Conservation (phyloP, 2,797 vertebrate species). For the Pterois miles region DNA sequence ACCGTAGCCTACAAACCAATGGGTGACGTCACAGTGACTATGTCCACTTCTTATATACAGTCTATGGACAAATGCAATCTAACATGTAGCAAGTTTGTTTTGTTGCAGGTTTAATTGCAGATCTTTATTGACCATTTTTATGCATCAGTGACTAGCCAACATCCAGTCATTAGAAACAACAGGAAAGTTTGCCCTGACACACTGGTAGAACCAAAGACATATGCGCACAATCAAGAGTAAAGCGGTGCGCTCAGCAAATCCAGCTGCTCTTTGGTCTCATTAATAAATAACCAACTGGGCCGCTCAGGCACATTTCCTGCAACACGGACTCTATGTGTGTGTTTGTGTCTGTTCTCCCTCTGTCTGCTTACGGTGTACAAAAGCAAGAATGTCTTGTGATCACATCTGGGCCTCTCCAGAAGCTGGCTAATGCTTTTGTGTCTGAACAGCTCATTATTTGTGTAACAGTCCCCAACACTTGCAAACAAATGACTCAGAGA, state of each 20-base stretch:
- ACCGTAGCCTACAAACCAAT: no score
- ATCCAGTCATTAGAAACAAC: neutral
- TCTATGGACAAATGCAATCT: no score
- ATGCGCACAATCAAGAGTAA: neutral
- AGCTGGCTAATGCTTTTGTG: constrained; percentile 6
- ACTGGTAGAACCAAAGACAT: neutral
- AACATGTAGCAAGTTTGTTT: no score
- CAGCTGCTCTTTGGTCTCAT: neutral
- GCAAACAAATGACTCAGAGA: constrained; percentile 33
- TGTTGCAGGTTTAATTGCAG: no score
- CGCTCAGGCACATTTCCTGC: neutral
- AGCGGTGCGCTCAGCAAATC: neutral
- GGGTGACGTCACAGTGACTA: no score
- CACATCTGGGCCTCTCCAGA: constrained; percentile 11
- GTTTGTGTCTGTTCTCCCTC: neutral
- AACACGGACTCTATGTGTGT: constrained; percentile 9
- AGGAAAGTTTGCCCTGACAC: neutral
- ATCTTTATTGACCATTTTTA: neutral
- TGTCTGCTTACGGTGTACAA: neutral
- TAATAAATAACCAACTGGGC: neutral
- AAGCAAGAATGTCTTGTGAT: neutral
- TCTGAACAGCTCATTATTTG: constrained; percentile 38
- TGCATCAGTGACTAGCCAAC: neutral
- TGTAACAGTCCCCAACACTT: constrained; percentile 28
- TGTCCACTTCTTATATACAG: no score